phyloP scores from a whole-genome alignment of 2,113 vertebrate species.

The Delphinus delphis region DNA sequence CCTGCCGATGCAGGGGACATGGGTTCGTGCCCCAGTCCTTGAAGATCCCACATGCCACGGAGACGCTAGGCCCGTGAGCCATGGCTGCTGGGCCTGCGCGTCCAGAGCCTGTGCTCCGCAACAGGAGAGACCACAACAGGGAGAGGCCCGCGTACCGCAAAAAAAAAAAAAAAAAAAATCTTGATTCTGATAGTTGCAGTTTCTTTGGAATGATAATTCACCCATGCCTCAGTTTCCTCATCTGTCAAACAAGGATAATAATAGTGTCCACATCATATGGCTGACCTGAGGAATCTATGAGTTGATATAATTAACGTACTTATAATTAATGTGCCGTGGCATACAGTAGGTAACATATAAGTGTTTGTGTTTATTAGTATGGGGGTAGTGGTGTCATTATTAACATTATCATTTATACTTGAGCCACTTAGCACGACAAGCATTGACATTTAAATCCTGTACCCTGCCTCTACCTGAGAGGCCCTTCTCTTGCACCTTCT shows the following conservation, averaged over 20 bases:
- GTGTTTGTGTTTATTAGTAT: neutral
- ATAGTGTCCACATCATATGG: neutral
- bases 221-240: neutral
- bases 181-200: neutral
- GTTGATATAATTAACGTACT: neutral
- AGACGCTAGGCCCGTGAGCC: no score
- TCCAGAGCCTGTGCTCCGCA: no score
- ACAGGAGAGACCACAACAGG: no score
- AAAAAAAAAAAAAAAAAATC: neutral
- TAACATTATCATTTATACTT: neutral
- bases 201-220: neutral
- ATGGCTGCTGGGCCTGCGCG: no score
- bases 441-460: neutral
- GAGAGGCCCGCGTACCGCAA: rapidly evolving
- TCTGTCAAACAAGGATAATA: neutral
- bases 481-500: neutral
- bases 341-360: neutral
- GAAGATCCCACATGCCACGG: no score
- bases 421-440: neutral
- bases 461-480: neutral
- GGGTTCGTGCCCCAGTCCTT: no score
- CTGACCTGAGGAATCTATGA: neutral
- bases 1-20: no score
- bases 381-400: neutral
- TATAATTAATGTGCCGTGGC: neutral